A percentile compares a stretch with the other conserved stretches of the same genome.
Evolutionary conservation across 2,113 vertebrate species (phyloP).

Genomic region (Pandion haliaetus): DNA sequence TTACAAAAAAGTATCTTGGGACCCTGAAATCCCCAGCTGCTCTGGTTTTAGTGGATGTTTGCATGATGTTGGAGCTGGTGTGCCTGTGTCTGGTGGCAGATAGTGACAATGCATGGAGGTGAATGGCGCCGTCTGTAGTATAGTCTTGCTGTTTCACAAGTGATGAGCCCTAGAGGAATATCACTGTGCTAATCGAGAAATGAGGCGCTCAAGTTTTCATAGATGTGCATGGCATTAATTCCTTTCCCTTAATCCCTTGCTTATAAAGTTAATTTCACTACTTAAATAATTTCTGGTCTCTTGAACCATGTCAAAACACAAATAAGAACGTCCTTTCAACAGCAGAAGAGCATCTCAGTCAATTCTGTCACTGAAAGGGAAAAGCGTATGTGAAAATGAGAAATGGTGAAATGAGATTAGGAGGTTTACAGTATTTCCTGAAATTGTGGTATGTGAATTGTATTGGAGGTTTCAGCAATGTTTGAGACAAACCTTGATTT

Average conservation of each 20-base stretch:
- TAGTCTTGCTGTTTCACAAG: neutral
- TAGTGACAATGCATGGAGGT: neutral
- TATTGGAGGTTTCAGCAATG: neutral
- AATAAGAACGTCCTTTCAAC: neutral
- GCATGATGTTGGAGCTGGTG: rapidly evolving
- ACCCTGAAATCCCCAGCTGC: neutral
- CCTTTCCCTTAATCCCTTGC: neutral
- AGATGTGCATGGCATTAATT: neutral
- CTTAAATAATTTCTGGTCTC: neutral
- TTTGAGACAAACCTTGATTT: neutral
- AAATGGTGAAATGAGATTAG: neutral
- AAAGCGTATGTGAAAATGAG: neutral
- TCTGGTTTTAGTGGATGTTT: neutral
- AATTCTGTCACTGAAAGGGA: neutral
- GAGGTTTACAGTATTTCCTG: neutral
- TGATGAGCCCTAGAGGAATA: neutral
- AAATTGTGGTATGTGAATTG: neutral
- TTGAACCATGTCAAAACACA: neutral
- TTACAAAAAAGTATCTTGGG: neutral
- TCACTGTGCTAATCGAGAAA: neutral
- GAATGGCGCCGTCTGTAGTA: neutral
- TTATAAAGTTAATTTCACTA: neutral
- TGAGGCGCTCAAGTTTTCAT: neutral
- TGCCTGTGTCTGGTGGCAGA: neutral
- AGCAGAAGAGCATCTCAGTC: neutral